Evolutionary conservation across 1,140 invertebrate species (phyloP).

Genomic region (Chrysomallon squamiferum): DNA sequence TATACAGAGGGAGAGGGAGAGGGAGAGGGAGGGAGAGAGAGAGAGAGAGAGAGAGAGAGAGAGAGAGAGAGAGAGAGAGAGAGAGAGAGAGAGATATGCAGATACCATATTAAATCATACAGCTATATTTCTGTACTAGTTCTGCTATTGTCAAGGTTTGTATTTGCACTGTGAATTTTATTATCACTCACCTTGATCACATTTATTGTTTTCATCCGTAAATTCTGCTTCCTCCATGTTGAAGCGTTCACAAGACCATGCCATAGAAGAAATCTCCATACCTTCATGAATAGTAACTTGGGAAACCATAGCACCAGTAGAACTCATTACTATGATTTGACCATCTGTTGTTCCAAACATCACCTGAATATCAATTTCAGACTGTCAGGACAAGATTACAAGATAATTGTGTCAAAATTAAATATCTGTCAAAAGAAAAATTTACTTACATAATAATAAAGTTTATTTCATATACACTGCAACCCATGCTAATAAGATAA

Average conservation of each 20-base stretch:
- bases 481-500: no score
- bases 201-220: constrained; percentile 42
- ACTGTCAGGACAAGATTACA: background rate
- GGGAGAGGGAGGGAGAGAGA: no score
- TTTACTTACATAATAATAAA: background rate
- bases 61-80: no score
- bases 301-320: constrained; percentile 92
- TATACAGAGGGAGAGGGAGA: no score
- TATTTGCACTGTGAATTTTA: no score
- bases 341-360: constrained; percentile 94
- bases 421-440: background rate
- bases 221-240: constrained; percentile 94
- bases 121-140: no score
- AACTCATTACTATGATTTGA: constrained; percentile 94
- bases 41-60: no score
- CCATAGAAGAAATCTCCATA: constrained; percentile 83
- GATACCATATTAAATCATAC: no score
- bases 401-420: background rate
- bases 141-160: no score
- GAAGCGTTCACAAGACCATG: constrained; percentile 97
- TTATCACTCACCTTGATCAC: no score
- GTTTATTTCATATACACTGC: no score
- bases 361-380: constrained; percentile 68
- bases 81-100: no score
- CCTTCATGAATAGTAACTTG: constrained; percentile 82